Percentiles rank a stretch among this genome's conserved stretches.
Evolutionary conservation across 2,888 invertebrate species (phyloP).

Genomic region (Conchocele bisecta): DNA sequence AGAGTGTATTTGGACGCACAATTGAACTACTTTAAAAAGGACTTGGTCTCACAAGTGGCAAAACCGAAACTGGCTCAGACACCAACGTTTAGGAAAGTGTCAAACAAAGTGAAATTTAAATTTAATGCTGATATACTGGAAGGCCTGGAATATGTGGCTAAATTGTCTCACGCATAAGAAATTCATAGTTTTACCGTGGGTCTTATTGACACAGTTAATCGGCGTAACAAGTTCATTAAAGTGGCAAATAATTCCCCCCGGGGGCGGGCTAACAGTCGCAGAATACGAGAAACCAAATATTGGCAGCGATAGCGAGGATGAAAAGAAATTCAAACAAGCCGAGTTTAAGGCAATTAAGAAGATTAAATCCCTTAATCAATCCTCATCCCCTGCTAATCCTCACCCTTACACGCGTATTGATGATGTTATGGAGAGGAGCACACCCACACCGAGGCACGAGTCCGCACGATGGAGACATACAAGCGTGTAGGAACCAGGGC

Average conservation of each 20-base stretch:
- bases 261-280: not conserved
- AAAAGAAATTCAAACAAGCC: slow-evolving; percentile 1
- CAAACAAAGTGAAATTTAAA: not conserved
- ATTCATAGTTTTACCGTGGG: not conserved
- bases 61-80: not conserved
- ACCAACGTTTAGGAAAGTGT: not conserved
- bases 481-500: not conserved
- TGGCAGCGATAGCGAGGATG: slow-evolving; percentile 4
- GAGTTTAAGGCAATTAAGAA: slow-evolving; percentile 6
- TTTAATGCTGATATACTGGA: not conserved
- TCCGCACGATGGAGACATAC: not conserved
- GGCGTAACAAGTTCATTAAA: slow-evolving; percentile 10
- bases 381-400: not conserved
- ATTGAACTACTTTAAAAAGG: not conserved
- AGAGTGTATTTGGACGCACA: not conserved
- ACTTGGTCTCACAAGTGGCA: not conserved
- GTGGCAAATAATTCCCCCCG: slow-evolving; percentile 14
- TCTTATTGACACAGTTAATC: not conserved
- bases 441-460: not conserved
- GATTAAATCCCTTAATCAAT: not conserved
- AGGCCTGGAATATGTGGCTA: slow-evolving; percentile 1
- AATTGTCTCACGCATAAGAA: too few relatives aligned
- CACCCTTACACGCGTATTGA: not conserved
- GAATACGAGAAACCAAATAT: slow-evolving; percentile 4
- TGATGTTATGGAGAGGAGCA: not conserved